A percentile compares a stretch with the other conserved stretches of the same genome.
phyloP scores from a whole-genome alignment of 2,113 vertebrate species.

The Caracal caracal region DNA sequence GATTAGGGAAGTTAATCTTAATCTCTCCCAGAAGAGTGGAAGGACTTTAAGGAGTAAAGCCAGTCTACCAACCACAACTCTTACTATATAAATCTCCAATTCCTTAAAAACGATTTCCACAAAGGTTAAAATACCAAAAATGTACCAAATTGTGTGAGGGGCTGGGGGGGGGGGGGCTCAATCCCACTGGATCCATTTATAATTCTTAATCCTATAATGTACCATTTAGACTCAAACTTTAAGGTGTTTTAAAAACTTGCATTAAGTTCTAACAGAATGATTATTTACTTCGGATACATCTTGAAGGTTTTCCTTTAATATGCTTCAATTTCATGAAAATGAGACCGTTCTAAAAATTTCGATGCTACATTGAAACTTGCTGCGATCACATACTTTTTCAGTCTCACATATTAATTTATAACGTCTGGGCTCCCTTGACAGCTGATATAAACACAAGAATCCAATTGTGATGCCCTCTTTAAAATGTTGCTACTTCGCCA shows the following conservation, averaged over 20 bases:
- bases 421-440: conserved; percentile 33
- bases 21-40: conserved; percentile 65
- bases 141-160: not conserved
- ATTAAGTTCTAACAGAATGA: not conserved
- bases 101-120: conserved; percentile 64
- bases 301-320: not conserved
- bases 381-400: not conserved
- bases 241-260: conserved; percentile 9
- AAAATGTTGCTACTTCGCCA: conserved; percentile 1
- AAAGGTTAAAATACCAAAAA: conserved; percentile 46
- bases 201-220: not conserved
- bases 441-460: not conserved
- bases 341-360: not conserved
- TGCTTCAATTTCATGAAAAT: not conserved
- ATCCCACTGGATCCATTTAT: not conserved
- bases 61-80: conserved; percentile 46
- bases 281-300: not conserved
- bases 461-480: not conserved
- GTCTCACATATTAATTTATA: not conserved
- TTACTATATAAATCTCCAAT: conserved; percentile 46
- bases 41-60: conserved; percentile 49
- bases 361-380: not conserved
- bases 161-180: not conserved
- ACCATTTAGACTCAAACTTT: not conserved
- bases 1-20: conserved; percentile 78